Conservation (phyloP, 2,113 vertebrate genomes). For the Hyperoodon ampullatus region DNA sequence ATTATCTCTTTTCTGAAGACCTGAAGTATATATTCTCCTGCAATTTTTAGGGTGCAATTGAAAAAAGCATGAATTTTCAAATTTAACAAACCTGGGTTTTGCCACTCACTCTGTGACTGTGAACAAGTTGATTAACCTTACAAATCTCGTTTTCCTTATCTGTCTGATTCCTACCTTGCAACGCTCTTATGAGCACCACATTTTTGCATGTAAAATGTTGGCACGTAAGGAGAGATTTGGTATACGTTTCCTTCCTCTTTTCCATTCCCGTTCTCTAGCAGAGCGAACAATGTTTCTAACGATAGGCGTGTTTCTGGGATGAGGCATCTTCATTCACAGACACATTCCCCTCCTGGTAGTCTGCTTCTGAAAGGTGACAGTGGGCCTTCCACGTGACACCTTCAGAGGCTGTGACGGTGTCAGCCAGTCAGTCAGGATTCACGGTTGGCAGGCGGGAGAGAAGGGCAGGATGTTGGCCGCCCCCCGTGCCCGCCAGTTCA, state of each 20-base stretch:
- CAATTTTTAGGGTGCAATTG: not conserved
- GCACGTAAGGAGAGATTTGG: accelerated
- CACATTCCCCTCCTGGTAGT: not conserved
- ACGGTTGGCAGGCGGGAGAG: not conserved
- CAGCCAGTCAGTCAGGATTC: not conserved
- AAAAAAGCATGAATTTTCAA: not conserved
- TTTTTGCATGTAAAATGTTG: not conserved
- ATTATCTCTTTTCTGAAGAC: not conserved
- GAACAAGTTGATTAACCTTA: not conserved
- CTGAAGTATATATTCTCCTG: not conserved
- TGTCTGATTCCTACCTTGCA: not conserved
- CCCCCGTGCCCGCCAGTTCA: accelerated
- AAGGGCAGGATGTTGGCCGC: not conserved
- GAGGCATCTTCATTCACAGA: not conserved
- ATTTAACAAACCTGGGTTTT: not conserved
- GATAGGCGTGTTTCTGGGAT: not conserved
- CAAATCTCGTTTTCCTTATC: not conserved
- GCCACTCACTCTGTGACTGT: not conserved
- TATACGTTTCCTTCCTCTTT: not conserved
- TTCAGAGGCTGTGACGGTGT: not conserved
- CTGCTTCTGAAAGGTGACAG: not conserved
- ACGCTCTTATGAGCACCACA: accelerated
- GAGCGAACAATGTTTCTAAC: not conserved
- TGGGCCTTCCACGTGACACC: not conserved
- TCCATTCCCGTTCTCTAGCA: not conserved